Evolutionary conservation across 35 echinoderm and acorn worm species (phyloP).

Genomic region (Eucidaris tribuloides): DNA sequence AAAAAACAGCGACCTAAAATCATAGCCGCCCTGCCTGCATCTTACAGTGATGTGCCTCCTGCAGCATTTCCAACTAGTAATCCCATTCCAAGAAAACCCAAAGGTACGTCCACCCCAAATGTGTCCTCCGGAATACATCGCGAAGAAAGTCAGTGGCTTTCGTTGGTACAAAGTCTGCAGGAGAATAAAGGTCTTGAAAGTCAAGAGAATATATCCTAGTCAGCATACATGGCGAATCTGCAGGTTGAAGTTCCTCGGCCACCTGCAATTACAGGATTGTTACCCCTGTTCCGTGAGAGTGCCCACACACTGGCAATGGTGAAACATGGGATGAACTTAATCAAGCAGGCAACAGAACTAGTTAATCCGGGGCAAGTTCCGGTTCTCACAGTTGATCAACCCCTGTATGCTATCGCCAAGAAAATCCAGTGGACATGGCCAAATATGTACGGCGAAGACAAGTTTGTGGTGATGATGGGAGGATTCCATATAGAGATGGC

Average conservation of each 20-base stretch:
- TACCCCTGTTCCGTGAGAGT: slow-evolving; percentile 36
- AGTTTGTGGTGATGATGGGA: slow-evolving; percentile 49
- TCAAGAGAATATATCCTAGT: not conserved
- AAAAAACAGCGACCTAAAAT: not conserved
- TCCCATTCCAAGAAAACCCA: too few relatives aligned
- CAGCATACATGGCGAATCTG: not conserved
- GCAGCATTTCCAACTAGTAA: too few relatives aligned
- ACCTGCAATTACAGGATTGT: slow-evolving; percentile 8
- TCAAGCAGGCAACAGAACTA: slow-evolving; percentile 25
- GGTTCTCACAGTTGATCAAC: slow-evolving; percentile 49
- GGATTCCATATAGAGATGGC: slow-evolving; percentile 59
- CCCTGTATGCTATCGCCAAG: slow-evolving; percentile 47
- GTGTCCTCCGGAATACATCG: not conserved
- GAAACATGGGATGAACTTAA: slow-evolving; percentile 40
- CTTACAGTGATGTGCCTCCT: too few relatives aligned
- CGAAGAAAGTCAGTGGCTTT: too few relatives aligned
- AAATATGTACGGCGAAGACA: slow-evolving; percentile 44
- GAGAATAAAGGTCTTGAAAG: too few relatives aligned
- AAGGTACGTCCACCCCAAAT: too few relatives aligned
- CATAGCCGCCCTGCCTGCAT: too few relatives aligned
- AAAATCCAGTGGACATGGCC: slow-evolving; percentile 30
- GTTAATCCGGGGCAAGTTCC: slow-evolving; percentile 39
- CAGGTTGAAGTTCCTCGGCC: not conserved
- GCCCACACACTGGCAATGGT: slow-evolving; percentile 43
- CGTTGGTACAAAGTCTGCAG: too few relatives aligned